Evolutionary conservation across 2,113 vertebrate species (phyloP), one percentile per base, ranked within the genome.

Genomic region (Choloepus hoffmanni): DNA sequence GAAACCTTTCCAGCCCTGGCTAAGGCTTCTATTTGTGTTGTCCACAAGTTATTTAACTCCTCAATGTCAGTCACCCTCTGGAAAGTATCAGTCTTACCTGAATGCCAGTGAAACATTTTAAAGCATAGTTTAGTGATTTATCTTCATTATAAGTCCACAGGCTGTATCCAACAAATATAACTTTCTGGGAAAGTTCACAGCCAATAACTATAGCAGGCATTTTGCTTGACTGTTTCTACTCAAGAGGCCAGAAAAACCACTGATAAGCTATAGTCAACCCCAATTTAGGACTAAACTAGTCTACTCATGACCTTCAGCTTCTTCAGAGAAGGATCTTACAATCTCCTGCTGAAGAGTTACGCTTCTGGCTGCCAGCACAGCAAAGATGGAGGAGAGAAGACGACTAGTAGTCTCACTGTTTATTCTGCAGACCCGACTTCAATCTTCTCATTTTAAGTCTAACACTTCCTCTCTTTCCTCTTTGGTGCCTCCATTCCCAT

Each of bases 51-150:
- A 60, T 16, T 95, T 74, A 74, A 28, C 91, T 89, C 96, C 76
- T 89, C 83, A 82, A n/a, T 90, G 48, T 93, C 89, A 92, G 1
- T 77, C 50, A 36, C 48, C 62, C 50, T 81, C n/a, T 53, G 73
- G 63, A 94, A 95, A 90, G 88, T 18, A 95, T 90, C 72, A 60
- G 36, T 96, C 91, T 90, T 48, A 60, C 67, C 76, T 60, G 21
- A 83, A 40, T 90, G 26, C 55, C 81, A 74, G 73, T 82, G 74
- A 89, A 89, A 95, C 36, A 79, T 91, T 78, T 90, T 30, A 93
- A 93, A 92, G 48, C 60, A 79, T 63, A 91, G 55, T 85, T 93
- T 65, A 89, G 68, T 95, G 65, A 63, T 83, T 67, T 86, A 15
- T 91, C 65, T 94, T 89, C 67, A 93, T 86, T 95, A 45, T 73